Conservation (phyloP, 2,888 invertebrate genomes). For the Zonitis immaculata region DNA sequence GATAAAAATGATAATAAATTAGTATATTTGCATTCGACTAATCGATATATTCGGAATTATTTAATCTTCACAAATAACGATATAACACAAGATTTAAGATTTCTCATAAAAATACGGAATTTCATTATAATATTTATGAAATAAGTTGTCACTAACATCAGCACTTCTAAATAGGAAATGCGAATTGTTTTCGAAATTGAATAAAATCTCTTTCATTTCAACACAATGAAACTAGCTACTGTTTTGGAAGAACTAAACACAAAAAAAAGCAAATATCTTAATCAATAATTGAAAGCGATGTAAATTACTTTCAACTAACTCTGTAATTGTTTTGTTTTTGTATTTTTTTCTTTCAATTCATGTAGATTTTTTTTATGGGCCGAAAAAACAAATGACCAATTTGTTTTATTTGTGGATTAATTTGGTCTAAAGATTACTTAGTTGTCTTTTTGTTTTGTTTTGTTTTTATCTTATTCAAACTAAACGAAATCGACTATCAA, state of each 20-base stretch:
- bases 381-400: not conserved
- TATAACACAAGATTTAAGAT: too few species aligned
- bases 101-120: constrained; percentile 2
- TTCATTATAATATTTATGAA: constrained; percentile 9
- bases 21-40: not conserved
- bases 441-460: too few species aligned
- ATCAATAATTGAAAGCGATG: not conserved
- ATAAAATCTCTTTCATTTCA: not conserved
- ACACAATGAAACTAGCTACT: not conserved
- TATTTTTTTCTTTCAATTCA: too few species aligned
- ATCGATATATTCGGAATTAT: not conserved
- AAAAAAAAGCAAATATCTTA: not conserved
- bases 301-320: not conserved
- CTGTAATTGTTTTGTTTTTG: not conserved
- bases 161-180: not conserved
- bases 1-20: not conserved
- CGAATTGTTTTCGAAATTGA: not conserved
- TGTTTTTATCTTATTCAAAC: too few species aligned
- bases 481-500: not conserved
- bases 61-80: not conserved
- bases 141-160: not conserved
- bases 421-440: too few species aligned
- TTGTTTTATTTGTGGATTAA: too few species aligned
- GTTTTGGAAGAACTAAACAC: not conserved
- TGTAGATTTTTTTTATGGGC: not conserved